Base-by-base conservation (phyloP, 30 jellyfish, hydroid and myxozoan species). In the Mastigias papua region DNA sequence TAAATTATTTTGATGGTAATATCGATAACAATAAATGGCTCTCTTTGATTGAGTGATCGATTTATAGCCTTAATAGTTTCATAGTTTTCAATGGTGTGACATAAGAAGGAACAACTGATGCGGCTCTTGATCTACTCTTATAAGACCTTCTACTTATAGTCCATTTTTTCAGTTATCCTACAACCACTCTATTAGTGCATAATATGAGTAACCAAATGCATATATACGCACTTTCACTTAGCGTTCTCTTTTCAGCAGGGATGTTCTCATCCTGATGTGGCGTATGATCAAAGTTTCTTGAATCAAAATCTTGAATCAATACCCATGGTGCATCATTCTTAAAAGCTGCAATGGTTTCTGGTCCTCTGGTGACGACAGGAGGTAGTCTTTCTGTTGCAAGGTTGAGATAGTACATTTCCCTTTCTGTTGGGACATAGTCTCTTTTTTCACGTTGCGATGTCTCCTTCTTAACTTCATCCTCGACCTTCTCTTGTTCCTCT, bases 271-370 rank as follows among this genome's bases (percentile, higher is more conserved):
- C 92, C 26, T 13, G 69, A 4, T 23, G 69, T 31, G 92, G 92
- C 25, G 57, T 69, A 33, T 83, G 92, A 34, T 83, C 92, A 35
- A 83, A 83, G 37, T 57, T 83, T 16, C 71, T 75, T n/a, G 63
- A 69, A 34, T 83, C 92, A 30, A 69, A 83, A 32, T 83, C 86
- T 50, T 54, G 72, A 60, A 83, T 57, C 46, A 80, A 58, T 8
- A 73, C 93, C 97, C 97, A 89, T 0, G 97, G 97, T 50, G 93
- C 93, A 27, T 67, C 54, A 26, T 69, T 69, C 49, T 81, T 80
- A 48, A 80, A 80, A 1, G 88, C 88, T 46, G 85, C 80, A 7
- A 69, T 60, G 21, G 91, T 81, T 48, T 65, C 97, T 42, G 89
- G 88, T 31, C 97, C 69, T 81, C 91, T 81, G 13, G 89, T 73